Conservation (phyloP, 2,113 vertebrate species). For the Guaruba guarouba region DNA sequence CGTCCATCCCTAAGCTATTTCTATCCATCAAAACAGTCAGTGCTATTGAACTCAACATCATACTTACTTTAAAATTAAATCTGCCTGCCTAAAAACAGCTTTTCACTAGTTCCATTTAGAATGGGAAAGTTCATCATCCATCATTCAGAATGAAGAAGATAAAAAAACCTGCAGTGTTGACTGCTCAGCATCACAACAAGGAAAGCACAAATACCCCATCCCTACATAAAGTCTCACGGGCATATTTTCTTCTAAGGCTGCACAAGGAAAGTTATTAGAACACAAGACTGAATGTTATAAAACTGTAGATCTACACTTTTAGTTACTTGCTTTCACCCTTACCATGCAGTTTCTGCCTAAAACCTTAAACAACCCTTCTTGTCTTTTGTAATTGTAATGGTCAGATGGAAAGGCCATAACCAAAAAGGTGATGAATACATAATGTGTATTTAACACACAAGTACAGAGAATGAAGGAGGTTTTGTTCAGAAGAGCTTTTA, state of each 20-base stretch:
- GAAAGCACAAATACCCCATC: not conserved
- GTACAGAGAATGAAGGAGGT: not conserved
- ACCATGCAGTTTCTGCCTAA: not conserved
- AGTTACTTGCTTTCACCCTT: not conserved
- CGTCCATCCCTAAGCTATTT: not conserved
- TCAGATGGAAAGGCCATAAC: not conserved
- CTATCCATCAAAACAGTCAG: not conserved
- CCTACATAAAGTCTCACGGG: not conserved
- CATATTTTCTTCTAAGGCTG: not conserved
- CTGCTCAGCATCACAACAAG: not conserved
- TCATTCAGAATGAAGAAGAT: not conserved
- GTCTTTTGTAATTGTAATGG: not conserved
- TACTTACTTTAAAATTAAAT: not conserved
- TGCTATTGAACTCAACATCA: not conserved
- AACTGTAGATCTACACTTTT: not conserved
- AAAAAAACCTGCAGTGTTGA: not conserved
- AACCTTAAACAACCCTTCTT: not conserved
- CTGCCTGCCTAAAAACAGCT: not conserved
- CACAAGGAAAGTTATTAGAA: not conserved
- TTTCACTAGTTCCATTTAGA: not conserved
- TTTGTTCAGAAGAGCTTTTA: not conserved
- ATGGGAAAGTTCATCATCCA: not conserved
- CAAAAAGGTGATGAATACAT: not conserved
- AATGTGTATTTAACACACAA: not conserved
- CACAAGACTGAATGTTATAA: not conserved